These are phyloP conservation scores for Orthosia cruda DNA, from an alignment of 2,888 invertebrate genomes.

Conservation along the genomic window DNA sequence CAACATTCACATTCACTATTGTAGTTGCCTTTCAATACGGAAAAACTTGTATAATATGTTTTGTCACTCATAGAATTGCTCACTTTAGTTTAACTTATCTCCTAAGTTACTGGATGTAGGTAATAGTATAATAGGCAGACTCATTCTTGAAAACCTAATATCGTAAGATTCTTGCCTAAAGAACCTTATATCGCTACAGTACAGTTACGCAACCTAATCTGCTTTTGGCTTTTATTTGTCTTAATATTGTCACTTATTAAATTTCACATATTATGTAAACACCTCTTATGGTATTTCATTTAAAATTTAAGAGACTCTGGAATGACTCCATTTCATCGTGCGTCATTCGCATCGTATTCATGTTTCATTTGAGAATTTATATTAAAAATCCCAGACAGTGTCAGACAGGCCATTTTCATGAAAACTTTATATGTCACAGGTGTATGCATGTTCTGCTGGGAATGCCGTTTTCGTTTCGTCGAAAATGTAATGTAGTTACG, in stretches of 20 bases:
- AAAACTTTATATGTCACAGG: constrained; percentile 39
- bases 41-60: not conserved
- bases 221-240: constrained; percentile 17
- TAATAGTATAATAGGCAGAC: no score
- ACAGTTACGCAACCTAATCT: constrained; percentile 4
- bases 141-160: no score
- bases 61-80: not conserved
- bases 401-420: constrained; percentile 42
- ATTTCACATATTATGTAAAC: constrained; percentile 41
- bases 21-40: not conserved
- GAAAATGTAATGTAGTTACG: no score
- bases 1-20: no score
- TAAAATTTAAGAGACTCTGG: not conserved
- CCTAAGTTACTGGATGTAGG: no score
- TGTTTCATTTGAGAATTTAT: no score
- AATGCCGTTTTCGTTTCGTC: not conserved
- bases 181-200: not conserved
- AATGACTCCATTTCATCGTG: no score
- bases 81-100: no score
- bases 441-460: constrained; percentile 10
- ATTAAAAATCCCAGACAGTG: not conserved
- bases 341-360: no score
- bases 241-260: constrained; percentile 29
- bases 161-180: not conserved
- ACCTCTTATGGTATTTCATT: constrained; percentile 51